Conservation (phyloP, 2,113 vertebrate species). For the Lepidothrix coronata region DNA sequence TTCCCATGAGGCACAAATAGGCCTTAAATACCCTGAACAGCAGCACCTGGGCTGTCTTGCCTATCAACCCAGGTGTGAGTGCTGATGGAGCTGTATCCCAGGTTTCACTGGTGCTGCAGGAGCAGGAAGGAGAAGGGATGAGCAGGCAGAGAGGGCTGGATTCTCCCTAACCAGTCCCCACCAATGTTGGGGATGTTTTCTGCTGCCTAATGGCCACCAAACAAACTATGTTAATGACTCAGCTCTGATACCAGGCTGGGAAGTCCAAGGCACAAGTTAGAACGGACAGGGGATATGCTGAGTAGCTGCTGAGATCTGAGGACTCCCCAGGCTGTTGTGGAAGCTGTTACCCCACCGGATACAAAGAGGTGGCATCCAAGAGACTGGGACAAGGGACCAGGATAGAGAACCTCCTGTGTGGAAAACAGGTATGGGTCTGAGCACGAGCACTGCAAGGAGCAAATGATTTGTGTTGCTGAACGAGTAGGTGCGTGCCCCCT, state of each 20-base stretch:
- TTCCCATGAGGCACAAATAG: neutral
- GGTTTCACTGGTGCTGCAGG: neutral
- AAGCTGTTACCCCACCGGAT: neutral
- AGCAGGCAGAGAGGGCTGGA: rapidly evolving
- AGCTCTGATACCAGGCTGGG: neutral
- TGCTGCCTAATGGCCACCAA: neutral
- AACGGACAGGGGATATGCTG: neutral
- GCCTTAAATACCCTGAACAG: neutral
- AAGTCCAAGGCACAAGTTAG: neutral
- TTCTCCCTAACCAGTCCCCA: neutral
- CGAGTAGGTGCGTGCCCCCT: rapidly evolving
- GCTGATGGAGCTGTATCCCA: neutral
- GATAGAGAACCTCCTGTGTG: neutral
- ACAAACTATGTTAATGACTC: neutral
- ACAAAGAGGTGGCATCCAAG: neutral
- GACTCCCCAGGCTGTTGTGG: neutral
- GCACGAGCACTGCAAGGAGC: neutral
- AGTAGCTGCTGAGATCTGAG: neutral
- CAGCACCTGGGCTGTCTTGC: neutral
- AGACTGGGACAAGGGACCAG: no score
- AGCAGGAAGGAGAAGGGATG: no score
- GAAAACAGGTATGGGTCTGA: neutral
- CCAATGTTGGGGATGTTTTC: neutral
- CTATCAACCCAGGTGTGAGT: rapidly evolving
- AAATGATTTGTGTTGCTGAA: rapidly evolving